These are phyloP conservation scores for Masnerella sp. DNA, from an alignment of 2,888 invertebrate genomes.

Conservation along the genomic window DNA sequence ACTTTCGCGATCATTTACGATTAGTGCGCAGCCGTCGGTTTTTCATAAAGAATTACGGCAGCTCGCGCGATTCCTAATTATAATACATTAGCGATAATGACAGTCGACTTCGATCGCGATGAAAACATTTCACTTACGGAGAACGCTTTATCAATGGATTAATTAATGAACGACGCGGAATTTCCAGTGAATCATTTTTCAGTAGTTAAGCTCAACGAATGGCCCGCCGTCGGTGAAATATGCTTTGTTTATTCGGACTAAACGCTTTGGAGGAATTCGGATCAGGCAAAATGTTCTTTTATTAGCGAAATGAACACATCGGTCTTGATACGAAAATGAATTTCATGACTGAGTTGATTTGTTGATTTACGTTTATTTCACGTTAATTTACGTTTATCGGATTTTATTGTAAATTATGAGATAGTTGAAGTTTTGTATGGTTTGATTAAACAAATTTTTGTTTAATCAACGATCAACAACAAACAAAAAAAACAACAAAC, in stretches of 20 bases:
- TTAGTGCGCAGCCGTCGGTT: constrained; percentile 9
- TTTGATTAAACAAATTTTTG: too few species aligned
- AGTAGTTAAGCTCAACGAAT: constrained; percentile 45
- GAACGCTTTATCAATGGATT: constrained; percentile 40
- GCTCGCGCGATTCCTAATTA: constrained; percentile 27
- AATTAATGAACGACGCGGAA: constrained; percentile 38
- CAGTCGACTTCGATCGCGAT: constrained; percentile 36
- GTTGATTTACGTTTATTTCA: too few species aligned
- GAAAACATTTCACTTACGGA: constrained; percentile 43
- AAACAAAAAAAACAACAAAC: too few species aligned
- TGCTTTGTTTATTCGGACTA: constrained; percentile 40
- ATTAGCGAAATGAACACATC: too few species aligned
- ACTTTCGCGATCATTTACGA: constrained; percentile 41
- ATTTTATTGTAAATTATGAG: too few species aligned
- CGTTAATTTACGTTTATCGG: too few species aligned
- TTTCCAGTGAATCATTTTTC: constrained; percentile 35
- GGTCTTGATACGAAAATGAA: too few species aligned
- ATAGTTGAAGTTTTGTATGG: too few species aligned
- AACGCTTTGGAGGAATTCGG: constrained; percentile 20
- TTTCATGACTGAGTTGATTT: too few species aligned
- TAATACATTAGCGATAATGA: constrained; percentile 40
- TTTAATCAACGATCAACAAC: too few species aligned
- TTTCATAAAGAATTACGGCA: constrained; percentile 30
- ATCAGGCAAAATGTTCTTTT: too few species aligned
- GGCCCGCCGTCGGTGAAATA: constrained; percentile 39